Conservation (phyloP, 2,888 invertebrate species). For the Rhopalosiphum nymphaeae region DNA sequence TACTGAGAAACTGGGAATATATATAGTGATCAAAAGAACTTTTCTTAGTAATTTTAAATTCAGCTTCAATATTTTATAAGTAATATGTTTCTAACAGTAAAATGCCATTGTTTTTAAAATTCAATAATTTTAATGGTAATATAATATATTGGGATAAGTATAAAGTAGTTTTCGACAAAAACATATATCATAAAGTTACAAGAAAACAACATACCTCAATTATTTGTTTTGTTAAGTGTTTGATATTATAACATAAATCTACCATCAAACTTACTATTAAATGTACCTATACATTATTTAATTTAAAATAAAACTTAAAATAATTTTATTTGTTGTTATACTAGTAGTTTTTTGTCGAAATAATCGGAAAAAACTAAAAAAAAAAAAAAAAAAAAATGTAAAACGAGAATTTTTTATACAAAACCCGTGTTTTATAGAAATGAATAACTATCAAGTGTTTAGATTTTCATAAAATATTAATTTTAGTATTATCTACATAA, state of each 20-base stretch:
- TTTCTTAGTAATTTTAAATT: neutral
- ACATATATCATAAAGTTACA: neutral
- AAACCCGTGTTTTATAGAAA: neutral
- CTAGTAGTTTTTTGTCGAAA: neutral
- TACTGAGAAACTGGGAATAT: neutral
- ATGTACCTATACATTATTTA: too few relatives aligned
- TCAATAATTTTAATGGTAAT: neutral
- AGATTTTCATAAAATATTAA: neutral
- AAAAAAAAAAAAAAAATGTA: neutral
- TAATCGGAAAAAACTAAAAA: neutral
- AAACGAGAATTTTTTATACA: neutral
- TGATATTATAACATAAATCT: neutral
- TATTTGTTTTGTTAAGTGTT: neutral
- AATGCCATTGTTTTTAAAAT: neutral
- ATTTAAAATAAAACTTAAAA: neutral
- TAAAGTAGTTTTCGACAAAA: neutral
- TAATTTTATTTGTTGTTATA: neutral
- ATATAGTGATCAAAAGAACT: neutral
- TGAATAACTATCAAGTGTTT: neutral
- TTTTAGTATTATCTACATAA: neutral
- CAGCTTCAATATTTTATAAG: neutral
- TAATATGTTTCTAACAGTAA: neutral
- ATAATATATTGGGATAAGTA: neutral
- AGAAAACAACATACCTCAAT: neutral
- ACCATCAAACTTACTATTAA: too few relatives aligned